These are phyloP conservation scores for Ochotona curzoniae DNA, from an alignment of 2,113 vertebrate genomes.

Conservation along the genomic window DNA sequence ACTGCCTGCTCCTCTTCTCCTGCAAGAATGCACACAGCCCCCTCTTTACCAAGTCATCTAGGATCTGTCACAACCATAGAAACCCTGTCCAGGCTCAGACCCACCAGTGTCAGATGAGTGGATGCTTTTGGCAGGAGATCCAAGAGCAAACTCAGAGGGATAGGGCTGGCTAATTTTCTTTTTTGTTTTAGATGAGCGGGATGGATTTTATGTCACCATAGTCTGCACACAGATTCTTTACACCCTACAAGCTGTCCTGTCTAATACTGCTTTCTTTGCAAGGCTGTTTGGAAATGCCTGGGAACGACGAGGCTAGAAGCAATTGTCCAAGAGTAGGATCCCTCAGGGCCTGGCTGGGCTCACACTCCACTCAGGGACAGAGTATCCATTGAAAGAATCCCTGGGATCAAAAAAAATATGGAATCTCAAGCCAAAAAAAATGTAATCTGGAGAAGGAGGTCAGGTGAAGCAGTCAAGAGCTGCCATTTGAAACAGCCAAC, in stretches of 20 bases:
- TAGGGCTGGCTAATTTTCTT: background rate
- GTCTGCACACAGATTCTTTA: slow-evolving; percentile 18
- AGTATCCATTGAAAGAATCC: background rate
- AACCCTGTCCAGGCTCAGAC: background rate
- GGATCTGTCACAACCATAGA: background rate
- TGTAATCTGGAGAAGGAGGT: background rate
- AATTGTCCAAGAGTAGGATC: background rate
- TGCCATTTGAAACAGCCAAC: background rate
- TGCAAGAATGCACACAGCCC: background rate
- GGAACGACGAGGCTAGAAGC: background rate
- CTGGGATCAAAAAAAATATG: background rate
- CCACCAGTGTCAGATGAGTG: background rate
- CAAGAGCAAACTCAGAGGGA: background rate
- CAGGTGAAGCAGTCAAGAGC: background rate
- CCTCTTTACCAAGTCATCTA: background rate
- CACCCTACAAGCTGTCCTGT: background rate
- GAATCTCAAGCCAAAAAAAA: background rate
- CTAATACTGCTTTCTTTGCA: background rate
- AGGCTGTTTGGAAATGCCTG: background rate
- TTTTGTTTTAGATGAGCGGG: background rate
- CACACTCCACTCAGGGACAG: background rate
- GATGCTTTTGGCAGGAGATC: background rate
- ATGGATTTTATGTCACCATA: background rate
- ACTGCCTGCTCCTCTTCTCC: background rate
- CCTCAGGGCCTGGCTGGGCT: too few species aligned